These are phyloP conservation scores for Archaeoteleia sp. DNA, from an alignment of 2,888 invertebrate genomes.

Conservation along the genomic window DNA sequence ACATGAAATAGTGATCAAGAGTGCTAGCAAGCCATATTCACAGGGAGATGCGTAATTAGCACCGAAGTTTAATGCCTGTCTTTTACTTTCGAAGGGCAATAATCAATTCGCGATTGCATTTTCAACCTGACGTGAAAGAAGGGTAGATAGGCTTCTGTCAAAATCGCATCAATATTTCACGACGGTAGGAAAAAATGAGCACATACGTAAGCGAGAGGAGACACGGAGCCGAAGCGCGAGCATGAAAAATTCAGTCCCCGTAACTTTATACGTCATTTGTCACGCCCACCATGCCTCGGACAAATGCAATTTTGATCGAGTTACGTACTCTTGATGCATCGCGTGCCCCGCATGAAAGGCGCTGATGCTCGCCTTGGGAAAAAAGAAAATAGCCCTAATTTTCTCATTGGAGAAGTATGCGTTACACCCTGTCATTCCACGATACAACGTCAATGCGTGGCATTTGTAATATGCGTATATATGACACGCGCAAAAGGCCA, in stretches of 20 bases:
- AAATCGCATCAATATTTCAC: conserved; percentile 37
- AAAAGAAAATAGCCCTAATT: conserved; percentile 34
- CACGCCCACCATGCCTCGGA: conserved; percentile 40
- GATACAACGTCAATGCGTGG: conserved; percentile 37
- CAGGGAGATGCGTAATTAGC: conserved; percentile 11
- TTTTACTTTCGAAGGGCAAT: conserved; percentile 5
- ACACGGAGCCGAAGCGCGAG: conserved; percentile 30
- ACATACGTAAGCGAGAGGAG: conserved; percentile 6
- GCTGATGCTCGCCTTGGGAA: conserved; percentile 13
- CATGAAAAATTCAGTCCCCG: conserved; percentile 63
- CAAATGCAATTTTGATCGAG: conserved; percentile 54
- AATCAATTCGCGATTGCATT: conserved; percentile 38
- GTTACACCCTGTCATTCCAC: conserved; percentile 34
- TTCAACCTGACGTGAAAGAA: conserved; percentile 17
- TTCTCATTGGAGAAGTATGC: conserved; percentile 10
- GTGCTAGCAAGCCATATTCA: no score
- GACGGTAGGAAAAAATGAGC: not conserved
- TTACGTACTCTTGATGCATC: conserved; percentile 42
- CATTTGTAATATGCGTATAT: conserved; percentile 11
- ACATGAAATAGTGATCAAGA: no score
- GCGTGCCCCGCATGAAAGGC: conserved; percentile 28
- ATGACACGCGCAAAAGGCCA: conserved; percentile 33
- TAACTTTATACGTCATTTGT: conserved; percentile 46
- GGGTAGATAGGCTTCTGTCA: conserved; percentile 23
- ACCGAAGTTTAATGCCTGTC: conserved; percentile 28